Percentiles rank a stretch among this genome's conserved stretches.
Conservation (phyloP, 53 echinoderm and acorn worm species). For the Pentamera pediparva region DNA sequence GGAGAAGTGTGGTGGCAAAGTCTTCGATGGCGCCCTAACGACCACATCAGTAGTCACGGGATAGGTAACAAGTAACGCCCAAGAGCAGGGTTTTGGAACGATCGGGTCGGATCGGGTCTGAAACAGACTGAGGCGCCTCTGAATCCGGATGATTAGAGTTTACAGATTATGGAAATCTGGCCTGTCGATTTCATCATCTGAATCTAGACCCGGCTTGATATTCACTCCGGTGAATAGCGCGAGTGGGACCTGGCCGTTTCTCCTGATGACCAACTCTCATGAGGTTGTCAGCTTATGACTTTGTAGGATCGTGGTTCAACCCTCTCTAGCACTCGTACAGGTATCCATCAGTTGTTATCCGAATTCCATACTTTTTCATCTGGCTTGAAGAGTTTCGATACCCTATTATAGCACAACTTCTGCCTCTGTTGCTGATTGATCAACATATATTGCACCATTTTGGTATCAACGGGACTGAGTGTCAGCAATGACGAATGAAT, state of each 20-base stretch:
- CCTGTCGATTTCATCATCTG: neutral
- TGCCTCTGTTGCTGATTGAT: neutral
- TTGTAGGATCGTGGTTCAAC: constrained; percentile 4
- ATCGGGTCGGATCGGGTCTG: no score
- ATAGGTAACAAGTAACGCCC: no score
- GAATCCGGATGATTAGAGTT: neutral
- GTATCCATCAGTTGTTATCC: neutral
- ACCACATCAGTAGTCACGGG: no score
- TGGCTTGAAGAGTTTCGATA: neutral
- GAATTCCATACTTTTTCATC: neutral
- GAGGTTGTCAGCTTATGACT: neutral
- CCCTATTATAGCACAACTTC: neutral
- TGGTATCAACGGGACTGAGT: neutral
- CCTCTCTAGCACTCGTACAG: neutral
- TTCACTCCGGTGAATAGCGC: neutral
- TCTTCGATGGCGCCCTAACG: no score
- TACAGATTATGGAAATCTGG: neutral
- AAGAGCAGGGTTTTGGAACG: no score
- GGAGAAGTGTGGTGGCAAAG: no score
- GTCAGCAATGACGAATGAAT: neutral
- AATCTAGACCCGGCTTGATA: neutral
- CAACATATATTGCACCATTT: neutral
- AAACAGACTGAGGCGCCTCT: no score
- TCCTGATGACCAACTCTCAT: neutral
- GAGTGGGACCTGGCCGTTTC: constrained; percentile 1